Evolutionary conservation across 2,797 vertebrate species (phyloP), one percentile per base, ranked within the genome.

Genomic region (Pogoniulus pusillus): DNA sequence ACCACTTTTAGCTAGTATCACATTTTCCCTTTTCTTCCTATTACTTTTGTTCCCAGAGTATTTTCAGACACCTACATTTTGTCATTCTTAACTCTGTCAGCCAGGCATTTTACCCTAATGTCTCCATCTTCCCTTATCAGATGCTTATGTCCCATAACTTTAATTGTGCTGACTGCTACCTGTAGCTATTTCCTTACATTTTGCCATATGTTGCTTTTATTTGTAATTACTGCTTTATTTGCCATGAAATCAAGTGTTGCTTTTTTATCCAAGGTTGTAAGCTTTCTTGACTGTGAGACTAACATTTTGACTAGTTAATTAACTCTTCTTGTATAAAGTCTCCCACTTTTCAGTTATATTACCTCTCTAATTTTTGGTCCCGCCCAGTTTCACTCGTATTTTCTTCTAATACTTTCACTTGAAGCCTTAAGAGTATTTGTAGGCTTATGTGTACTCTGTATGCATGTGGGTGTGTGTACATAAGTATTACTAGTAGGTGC

Each of bases 161-260:
- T 72, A 32, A 78, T 85, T 89, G 22, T 63, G 57, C 59, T 90
- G 72, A 69, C 39, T 89, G 60, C 54, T 85, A 90, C 88, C 87
- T 94, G 65, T 85, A 91, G 84, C 72, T 92, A 37, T 41, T 82
- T 51, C 78, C 59, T 91, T 88, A 72, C 32, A 53, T 82, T 93
- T 77, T 91, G 24, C 78, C 62, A 49, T 87, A 88, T 85, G 82
- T 74, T 75, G 27, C 65, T 89, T 90, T 91, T 90, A 69, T 90
- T 93, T 87, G 78, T 87, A 89, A 90, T 92, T 91, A 51, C 65
- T 59, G 30, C 32, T 91, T 88, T 86, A 71, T 92, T 90, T 91
- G 69, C 62, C 55, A 62, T 74, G 69, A 86, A 85, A 86, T 7
- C 11, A 59, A 84, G 59, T 65, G 70, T 29, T 92, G 65, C 76